Evolutionary conservation across 2,113 vertebrate genomes (phyloP), one percentile per base, ranked within the genome.

Genomic region (Oryzias celebensis): DNA sequence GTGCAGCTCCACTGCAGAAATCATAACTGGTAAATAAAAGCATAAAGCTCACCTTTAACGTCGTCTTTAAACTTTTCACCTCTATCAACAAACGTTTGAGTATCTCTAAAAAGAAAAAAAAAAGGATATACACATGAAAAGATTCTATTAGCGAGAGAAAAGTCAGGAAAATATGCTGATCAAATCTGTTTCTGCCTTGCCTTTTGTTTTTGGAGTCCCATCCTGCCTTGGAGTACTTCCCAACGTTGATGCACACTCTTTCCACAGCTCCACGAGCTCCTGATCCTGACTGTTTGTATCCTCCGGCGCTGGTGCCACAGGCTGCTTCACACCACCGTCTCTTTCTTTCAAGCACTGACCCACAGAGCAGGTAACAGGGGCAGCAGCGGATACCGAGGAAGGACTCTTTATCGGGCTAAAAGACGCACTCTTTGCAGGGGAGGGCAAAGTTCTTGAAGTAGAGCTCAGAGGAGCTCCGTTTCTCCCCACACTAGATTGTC

Each of bases 11-110:
- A 62, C 7, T 16, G 51, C 4, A 7, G 4, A 22, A 17, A 14
- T 13, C 12, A 42, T 7, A 15, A 28, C 1, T 26, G 8, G 18
- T 10, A 43, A 20, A 47, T n/a, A 52, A 52, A 57, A 45, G 20
- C 17, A 63, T 45, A 3, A 1, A 3, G 54, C 84, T 85, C 49
- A 93, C 92, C 91, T 90, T 77, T 48, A 92, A 70, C 23, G 83
- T 84, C 45, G 64, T 86, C 68, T 80, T 91, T 72, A 91, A 58
- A 65, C 60, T 84, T 59, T 65, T 87, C 73, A 91, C 71, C 60
- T 93, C 91, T 44, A 63, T 66, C 66, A 91, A 79, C n/a, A 92
- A 81, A 73, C 66, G 63, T 58, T 71, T 75, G 71, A 92, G 64
- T 47, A 89, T 73, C 74, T 89, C 92, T 93, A 58, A 72, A 20